Base-by-base conservation (phyloP, 2,888 invertebrate species). In the Linhomoeus sp. region DNA sequence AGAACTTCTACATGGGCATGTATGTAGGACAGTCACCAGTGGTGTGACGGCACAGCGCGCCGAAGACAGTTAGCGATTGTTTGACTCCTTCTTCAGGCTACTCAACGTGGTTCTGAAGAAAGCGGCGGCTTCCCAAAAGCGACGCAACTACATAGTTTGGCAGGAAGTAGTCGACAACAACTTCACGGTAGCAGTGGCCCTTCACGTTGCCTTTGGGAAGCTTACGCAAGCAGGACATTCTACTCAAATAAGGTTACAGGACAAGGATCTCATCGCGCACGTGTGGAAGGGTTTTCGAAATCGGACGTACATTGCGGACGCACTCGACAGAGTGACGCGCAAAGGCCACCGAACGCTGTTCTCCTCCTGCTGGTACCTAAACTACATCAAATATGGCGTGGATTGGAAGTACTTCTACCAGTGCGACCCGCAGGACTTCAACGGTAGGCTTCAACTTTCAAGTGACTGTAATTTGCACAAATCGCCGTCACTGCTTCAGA, bases 311-410 rank as follows among this genome's bases (percentile, higher is more conserved):
- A n/a, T n/a, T n/a, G n/a, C n/a, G n/a, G 59, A 55, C 42, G 45
- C 52, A n/a, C 19, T 52, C 26, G 36, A 2, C 15, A 15, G 17
- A 15, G 45, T 52, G 7, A 46, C 51, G 7, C 17, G 24, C 5
- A 9, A 37, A 7, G 49, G 50, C 2, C 42, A 50, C 26, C 46
- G 39, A 3, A 48, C 65, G 0, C 64, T 87, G 26, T 70, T 81
- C 44, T 85, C 86, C 0, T 70, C 80, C 1, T 78, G 80, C 45
- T 87, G 85, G 85, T 87, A 88, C 65, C 70, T 88, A 41, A 82
- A 85, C 66, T 77, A 78, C 60, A 69, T 83, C 43, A 66, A 59
- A 14, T 70, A 70, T 55, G 71, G 71, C 2, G 51, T 54, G 37
- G 68, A 70, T 54, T 69, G 70, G 70, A 3, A 33, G 5, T 2